Percentiles rank a stretch among this genome's conserved stretches.
Evolutionary conservation across 1,140 invertebrate genomes (phyloP).

Genomic region (Zaprionus camerounensis): DNA sequence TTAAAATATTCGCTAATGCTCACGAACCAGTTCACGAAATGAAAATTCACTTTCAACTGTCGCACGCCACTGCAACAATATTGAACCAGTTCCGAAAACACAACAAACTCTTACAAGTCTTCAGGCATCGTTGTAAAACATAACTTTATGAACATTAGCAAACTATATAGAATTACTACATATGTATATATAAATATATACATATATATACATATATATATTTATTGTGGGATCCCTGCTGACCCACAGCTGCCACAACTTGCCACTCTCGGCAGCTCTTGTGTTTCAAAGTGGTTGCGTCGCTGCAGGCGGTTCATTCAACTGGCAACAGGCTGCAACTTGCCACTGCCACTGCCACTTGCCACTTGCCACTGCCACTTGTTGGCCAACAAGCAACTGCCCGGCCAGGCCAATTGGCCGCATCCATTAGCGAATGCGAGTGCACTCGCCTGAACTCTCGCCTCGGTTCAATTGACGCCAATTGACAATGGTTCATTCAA

Average conservation of each 20-base stretch:
- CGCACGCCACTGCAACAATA: too few relatives aligned
- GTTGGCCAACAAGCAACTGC: neutral
- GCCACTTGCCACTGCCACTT: constrained; percentile 3
- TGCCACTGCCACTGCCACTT: too few relatives aligned
- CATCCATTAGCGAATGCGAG: constrained; percentile 1
- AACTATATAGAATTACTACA: neutral
- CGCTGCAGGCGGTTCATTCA: constrained; percentile 2
- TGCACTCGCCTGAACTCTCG: constrained; percentile 41
- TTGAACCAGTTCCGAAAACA: neutral
- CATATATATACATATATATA: too few relatives aligned
- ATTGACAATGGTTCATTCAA: constrained; percentile 29
- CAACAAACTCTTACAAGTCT: too few relatives aligned
- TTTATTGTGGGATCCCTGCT: neutral
- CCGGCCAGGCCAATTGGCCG: constrained; percentile 3
- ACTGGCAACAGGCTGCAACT: neutral
- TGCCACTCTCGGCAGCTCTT: neutral
- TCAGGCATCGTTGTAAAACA: too few relatives aligned
- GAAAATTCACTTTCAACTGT: neutral
- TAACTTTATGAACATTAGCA: neutral
- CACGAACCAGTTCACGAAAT: neutral
- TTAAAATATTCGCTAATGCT: neutral
- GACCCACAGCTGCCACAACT: neutral
- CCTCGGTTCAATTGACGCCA: constrained; percentile 37
- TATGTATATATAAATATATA: neutral
- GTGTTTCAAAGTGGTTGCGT: neutral